phyloP scores from a whole-genome alignment of 2,888 invertebrate genomes.

The Meganola albula region DNA sequence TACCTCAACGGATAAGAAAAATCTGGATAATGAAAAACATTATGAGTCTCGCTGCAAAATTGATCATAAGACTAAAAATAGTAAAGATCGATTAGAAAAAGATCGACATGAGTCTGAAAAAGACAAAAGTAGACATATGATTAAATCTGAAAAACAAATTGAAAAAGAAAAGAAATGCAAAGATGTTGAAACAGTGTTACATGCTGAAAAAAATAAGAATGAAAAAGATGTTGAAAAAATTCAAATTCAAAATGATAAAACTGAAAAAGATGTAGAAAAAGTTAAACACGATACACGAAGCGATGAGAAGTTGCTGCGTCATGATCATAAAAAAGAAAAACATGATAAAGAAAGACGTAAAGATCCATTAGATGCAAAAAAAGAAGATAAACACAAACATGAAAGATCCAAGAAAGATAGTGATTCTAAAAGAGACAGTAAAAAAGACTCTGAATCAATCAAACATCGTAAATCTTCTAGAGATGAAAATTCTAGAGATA shows the following conservation, averaged over 20 bases:
- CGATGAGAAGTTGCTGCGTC: slow-evolving; percentile 61
- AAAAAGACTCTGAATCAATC: slow-evolving; percentile 55
- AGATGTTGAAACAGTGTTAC: slow-evolving; percentile 33
- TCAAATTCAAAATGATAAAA: slow-evolving; percentile 37
- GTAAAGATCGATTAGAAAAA: slow-evolving; percentile 54
- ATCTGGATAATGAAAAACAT: slow-evolving; percentile 53
- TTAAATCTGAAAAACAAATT: slow-evolving; percentile 36
- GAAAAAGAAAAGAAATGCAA: slow-evolving; percentile 58
- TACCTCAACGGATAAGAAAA: slow-evolving; percentile 31
- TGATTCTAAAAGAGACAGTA: slow-evolving; percentile 61
- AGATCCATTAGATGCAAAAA: slow-evolving; percentile 50
- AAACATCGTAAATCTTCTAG: slow-evolving; percentile 64
- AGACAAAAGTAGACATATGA: slow-evolving; percentile 50
- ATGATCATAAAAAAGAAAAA: slow-evolving; percentile 71
- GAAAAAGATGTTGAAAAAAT: slow-evolving; percentile 49
- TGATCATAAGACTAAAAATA: slow-evolving; percentile 56
- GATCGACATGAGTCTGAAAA: slow-evolving; percentile 53
- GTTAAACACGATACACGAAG: slow-evolving; percentile 39
- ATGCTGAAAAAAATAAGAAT: slow-evolving; percentile 36
- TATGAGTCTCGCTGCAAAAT: slow-evolving; percentile 53
- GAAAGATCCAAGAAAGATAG: slow-evolving; percentile 59
- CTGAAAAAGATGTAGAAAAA: slow-evolving; percentile 50
- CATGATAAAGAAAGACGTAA: slow-evolving; percentile 57
- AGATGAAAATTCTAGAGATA: slow-evolving; percentile 61
- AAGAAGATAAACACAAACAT: slow-evolving; percentile 71